Base-by-base conservation (phyloP, 2,888 invertebrate species). In the Eudasyphora cyanicolor region DNA sequence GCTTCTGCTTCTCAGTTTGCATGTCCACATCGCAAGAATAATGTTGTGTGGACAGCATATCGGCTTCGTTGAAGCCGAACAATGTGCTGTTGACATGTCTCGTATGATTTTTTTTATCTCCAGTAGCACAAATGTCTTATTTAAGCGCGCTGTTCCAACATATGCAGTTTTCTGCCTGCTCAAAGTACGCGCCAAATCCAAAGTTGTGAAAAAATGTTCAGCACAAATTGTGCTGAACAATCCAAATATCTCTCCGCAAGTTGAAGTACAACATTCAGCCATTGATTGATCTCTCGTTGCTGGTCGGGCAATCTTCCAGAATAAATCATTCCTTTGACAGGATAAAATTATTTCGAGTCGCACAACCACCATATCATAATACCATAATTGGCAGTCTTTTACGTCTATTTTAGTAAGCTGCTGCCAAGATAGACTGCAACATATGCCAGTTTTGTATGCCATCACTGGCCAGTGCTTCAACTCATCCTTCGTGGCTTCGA, bases 1-100 rank as follows among this genome's bases (percentile, higher is more conserved):
- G 45, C 73, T 75, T 75, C 74, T 19, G n/a, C 62, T 75, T 75
- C 27, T 75, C 75, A 32, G 75, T 75, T 75, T 62, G 62, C 75
- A 19, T 14, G 71, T 54, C 35, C 64, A 51, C 51, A 21, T 1
- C 24, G 64, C 71, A 78, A 49, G 78, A 60, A 49, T 78, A 78
- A 32, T 78, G 78, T 62, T 32, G 27, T 78, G 71, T 70, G 10
- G 67, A 76, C 32, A 62, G n/a, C 35, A 60, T 62, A 75, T 75
- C 74, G 42, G 14, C 60, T 60, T 60, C 60, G 60, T 60, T 60
- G 27, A 60, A 60, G 27, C 60, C 29, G 29, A 60, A 60, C 29
- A 60, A 60, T 60, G 76, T 51, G 24, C 51, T 64, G 35, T 76
- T 62, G 35, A 67, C 42, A 45, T 67, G 69, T 14, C 69, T 69